Base-by-base conservation (phyloP, 1,140 invertebrate genomes). In the Sminthurides bifidus region DNA sequence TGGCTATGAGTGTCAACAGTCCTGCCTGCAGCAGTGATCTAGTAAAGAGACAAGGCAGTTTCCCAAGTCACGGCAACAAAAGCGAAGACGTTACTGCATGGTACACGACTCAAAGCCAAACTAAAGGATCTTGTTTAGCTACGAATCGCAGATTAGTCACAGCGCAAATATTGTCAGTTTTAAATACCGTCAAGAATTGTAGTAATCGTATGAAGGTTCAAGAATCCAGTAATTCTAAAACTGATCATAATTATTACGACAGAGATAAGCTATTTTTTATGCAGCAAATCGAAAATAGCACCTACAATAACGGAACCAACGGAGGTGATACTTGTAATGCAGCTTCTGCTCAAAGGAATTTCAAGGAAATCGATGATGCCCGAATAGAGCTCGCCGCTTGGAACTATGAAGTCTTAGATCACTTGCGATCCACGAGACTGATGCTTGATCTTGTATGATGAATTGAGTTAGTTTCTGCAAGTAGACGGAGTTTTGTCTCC, bases 1-100 rank as follows among this genome's bases (percentile, higher is more conserved):
- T 65, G 14, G 24, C 46, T 14, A 14, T 59, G 4, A 62, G 56
- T 56, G 29, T 62, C 19, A 17, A 37, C 19, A 52, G 52, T 58
- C 60, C 60, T 30, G 30, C 33, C 8, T 62, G 60, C 43, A 30
- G 44, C 4, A 33, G 26, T 14, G 12, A 14, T 19, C 12, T 10
- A 19, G 4, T n/a, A 30, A 8, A 10, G 5, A 8, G 15, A 48
- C 12, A 6, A 6, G 10, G 29, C 24, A 5, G 29, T 21, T 23
- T 31, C 27, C 15, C 21, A 6, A 8, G 44, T 27, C 4, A 48
- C 26, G 14, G 8, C 44, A 48, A 48, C 44, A 4, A 48, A 26
- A 30, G 19, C 10, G 19, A 46, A 27, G 17, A 10, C 12, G 29
- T 17, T 5, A 41, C 8, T 21, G 29, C 12, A 12, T 12, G n/a